Conservation (phyloP, 2,888 invertebrate genomes). For the Halocaridina rubra region DNA sequence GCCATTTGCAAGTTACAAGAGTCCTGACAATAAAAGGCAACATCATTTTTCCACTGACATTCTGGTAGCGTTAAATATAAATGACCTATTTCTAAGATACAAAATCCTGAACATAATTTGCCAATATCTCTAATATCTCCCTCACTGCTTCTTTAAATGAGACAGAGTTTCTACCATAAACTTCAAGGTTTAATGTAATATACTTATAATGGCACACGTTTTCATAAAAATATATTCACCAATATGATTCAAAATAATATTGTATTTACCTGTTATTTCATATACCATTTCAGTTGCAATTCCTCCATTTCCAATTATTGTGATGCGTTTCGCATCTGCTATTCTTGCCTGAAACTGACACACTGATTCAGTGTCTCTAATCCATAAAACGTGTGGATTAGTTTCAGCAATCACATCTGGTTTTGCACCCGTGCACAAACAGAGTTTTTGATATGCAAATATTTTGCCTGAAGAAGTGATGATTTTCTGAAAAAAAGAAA, state of each 20-base stretch:
- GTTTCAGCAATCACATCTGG: constrained; percentile 81
- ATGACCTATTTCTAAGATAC: background rate
- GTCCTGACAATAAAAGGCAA: too few relatives aligned
- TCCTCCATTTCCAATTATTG: constrained; percentile 96
- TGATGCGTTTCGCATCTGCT: constrained; percentile 77
- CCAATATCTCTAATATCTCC: background rate
- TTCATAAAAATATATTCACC: too few relatives aligned
- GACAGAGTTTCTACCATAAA: background rate
- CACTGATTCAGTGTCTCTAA: constrained; percentile 95
- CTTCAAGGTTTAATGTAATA: background rate
- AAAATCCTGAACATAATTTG: background rate
- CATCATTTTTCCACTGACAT: too few relatives aligned
- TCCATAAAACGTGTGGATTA: constrained; percentile 81
- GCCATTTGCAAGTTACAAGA: too few relatives aligned
- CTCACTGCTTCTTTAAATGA: background rate
- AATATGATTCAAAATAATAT: too few relatives aligned
- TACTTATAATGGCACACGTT: background rate
- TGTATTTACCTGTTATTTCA: constrained; percentile 53
- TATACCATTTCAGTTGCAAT: constrained; percentile 95
- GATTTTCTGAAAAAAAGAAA: constrained; percentile 63
- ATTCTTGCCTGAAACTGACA: constrained; percentile 80
- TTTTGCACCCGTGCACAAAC: constrained; percentile 90
- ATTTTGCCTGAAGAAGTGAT: constrained; percentile 67
- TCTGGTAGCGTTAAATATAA: too few relatives aligned
- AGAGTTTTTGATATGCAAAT: constrained; percentile 82